Base-by-base conservation (phyloP, 1,140 invertebrate genomes). In the Drosophila rhopaloa region DNA sequence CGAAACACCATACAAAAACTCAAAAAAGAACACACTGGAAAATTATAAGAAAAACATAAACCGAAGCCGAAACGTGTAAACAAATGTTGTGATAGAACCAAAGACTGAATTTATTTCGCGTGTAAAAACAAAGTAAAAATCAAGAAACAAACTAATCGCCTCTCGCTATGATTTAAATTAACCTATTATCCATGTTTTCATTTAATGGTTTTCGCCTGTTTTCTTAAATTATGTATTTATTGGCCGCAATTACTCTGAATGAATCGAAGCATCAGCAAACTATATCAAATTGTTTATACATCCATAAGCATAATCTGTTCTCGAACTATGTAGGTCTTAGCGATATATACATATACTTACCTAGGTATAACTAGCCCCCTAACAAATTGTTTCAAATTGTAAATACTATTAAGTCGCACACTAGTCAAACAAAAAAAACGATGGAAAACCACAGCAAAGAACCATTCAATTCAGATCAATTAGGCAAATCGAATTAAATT, bases 61-160 rank as follows among this genome's bases (percentile, higher is more conserved):
- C 79, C 79, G 82, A 75, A 65, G 77, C 81, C 83, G 83, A 86
- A 86, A 84, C 85, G 91, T 91, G 91, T 92, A 90, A 92, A 90
- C 83, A 91, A 92, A 91, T 92, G 91, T 92, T 92, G 91, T 92
- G 91, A 92, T 92, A 92, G 88, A 89, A 90, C 91, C 91, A 92
- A 92, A 92, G 91, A 92, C 91, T 92, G 91, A 92, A 91, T 91
- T 91, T 88, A 82, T 88, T 91, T 90, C 79, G 84, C 83, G 81
- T 88, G 77, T 90, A 86, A 78, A 79, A 76, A 62, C 55, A 54
- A 66, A 81, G 43, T 63, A 75, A 74, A 74, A 63, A 58, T 44
- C 44, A 71, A 71, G 54, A 72, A 37, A 24, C 37, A 35, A 75
- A 62, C 35, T 62, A 62, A 83, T 70, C 60, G 61, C 71, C 80